Base-by-base conservation (phyloP, 2,113 vertebrate species). In the Poeciliopsis turrubarensis region DNA sequence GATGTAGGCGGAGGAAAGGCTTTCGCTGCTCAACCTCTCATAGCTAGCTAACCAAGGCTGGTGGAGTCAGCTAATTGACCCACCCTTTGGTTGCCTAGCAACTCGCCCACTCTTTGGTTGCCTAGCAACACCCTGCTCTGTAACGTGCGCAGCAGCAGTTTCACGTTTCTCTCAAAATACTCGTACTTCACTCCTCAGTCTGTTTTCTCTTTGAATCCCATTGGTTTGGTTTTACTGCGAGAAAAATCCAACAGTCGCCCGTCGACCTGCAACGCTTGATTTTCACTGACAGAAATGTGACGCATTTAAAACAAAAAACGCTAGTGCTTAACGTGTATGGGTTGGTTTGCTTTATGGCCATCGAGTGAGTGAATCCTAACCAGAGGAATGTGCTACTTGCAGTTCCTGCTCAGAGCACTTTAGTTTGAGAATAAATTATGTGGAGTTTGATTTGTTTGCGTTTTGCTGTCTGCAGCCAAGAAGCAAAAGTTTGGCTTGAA, bases 401-500 rank as follows among this genome's bases (percentile, higher is more conserved):
- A 57, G 9, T n/a, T 57, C 51, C 51, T 7, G 22, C 51, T 57
- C n/a, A n/a, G 22, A 5, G 22, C 51, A 22, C 51, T 57, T 57
- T 7, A n/a, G 7, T 57, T 57, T 57, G 51, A 60, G 73, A 41
- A 66, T 39, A 65, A 79, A 72, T 77, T 69, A 72, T n/a, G 39
- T 61, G 60, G 34, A 60, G 12, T 0, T 54, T 62, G 57, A 70
- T 68, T 65, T 15, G 37, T 47, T 47, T 77, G 31, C 78, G 65
- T 72, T 84, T 72, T 72, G 47, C 61, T 71, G 65, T 76, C 30
- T 4, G 62, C 22, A 19, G 64, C 64, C 32, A 84, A 77, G 75
- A 73, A 75, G 65, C 47, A 70, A 63, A 78, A 19, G 75, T 72
- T 79, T 86, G 83, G 79, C 77, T 80, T 81, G 39, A 29, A 17